phyloP scores from a whole-genome alignment of 2,888 invertebrate genomes.

The Napeogenes inachia region DNA sequence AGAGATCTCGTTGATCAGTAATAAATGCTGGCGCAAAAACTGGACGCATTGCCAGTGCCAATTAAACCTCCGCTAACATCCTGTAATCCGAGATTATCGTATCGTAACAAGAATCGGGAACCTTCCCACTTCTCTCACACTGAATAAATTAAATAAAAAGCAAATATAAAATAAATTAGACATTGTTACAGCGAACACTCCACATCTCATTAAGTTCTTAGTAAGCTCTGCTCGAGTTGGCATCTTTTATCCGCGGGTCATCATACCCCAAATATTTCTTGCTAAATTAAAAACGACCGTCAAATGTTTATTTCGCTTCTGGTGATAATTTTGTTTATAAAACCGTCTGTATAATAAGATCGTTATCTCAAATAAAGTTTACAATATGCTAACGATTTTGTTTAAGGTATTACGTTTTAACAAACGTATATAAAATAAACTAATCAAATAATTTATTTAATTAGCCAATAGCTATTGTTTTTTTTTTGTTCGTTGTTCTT shows the following conservation, averaged over 20 bases:
- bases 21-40: conserved; percentile 61
- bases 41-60: conserved; percentile 67
- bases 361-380: too few relatives aligned
- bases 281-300: conserved; percentile 7
- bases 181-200: conserved; percentile 35
- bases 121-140: conserved; percentile 68
- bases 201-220: conserved; percentile 51
- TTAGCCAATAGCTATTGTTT: too few relatives aligned
- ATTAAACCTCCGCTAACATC: conserved; percentile 73
- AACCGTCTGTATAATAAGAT: too few relatives aligned
- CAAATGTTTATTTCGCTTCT: conserved; percentile 5
- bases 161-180: conserved; percentile 70
- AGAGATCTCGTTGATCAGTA: conserved; percentile 50
- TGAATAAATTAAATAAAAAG: conserved; percentile 75
- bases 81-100: conserved; percentile 74
- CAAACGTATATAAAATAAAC: too few relatives aligned
- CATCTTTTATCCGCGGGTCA: conserved; percentile 16
- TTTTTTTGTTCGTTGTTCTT: too few relatives aligned
- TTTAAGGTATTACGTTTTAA: too few relatives aligned
- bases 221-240: conserved; percentile 1
- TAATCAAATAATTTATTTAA: too few relatives aligned
- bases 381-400: too few relatives aligned
- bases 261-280: conserved; percentile 12
- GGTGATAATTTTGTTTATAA: conserved; percentile 3
- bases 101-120: conserved; percentile 71